Evolutionary conservation across 2,888 invertebrate genomes (phyloP).

Genomic region (Agonopterix heracliana): DNA sequence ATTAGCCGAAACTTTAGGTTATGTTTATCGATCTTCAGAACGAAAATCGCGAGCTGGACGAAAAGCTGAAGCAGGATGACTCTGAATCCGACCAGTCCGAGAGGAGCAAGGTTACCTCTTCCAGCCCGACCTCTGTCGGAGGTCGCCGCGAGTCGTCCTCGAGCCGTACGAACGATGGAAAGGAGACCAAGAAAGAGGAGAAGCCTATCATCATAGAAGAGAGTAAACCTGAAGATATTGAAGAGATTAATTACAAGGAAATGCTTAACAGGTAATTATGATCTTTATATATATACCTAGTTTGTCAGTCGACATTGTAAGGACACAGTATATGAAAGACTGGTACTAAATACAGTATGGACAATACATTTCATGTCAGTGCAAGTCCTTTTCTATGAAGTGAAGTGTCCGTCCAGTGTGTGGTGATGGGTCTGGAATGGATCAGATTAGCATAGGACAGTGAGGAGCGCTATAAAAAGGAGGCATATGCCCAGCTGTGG

Average conservation of each 20-base stretch:
- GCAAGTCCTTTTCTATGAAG: too few relatives aligned
- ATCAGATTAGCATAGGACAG: too few relatives aligned
- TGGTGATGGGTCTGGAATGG: too few relatives aligned
- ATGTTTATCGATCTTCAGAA: conserved; percentile 74
- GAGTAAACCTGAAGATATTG: conserved; percentile 79
- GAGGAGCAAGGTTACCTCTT: conserved; percentile 74
- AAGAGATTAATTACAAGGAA: conserved; percentile 74
- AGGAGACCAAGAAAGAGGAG: conserved; percentile 66
- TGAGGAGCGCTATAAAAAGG: too few relatives aligned
- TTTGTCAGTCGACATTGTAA: too few relatives aligned
- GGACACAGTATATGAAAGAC: too few relatives aligned
- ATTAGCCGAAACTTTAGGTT: conserved; percentile 52
- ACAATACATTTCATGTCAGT: too few relatives aligned
- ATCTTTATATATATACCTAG: neutral
- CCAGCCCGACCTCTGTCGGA: conserved; percentile 73
- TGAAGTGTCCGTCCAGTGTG: too few relatives aligned
- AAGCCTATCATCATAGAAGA: conserved; percentile 60
- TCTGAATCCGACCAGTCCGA: conserved; percentile 79
- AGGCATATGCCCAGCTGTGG: too few relatives aligned
- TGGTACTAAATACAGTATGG: too few relatives aligned
- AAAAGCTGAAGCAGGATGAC: conserved; percentile 80
- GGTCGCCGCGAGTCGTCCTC: conserved; percentile 71
- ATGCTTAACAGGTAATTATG: conserved; percentile 56
- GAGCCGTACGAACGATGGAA: conserved; percentile 59
- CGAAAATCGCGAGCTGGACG: conserved; percentile 78